These are phyloP conservation scores for Manis pentadactyla DNA, from an alignment of 2,797 vertebrate species.

Conservation along the genomic window DNA sequence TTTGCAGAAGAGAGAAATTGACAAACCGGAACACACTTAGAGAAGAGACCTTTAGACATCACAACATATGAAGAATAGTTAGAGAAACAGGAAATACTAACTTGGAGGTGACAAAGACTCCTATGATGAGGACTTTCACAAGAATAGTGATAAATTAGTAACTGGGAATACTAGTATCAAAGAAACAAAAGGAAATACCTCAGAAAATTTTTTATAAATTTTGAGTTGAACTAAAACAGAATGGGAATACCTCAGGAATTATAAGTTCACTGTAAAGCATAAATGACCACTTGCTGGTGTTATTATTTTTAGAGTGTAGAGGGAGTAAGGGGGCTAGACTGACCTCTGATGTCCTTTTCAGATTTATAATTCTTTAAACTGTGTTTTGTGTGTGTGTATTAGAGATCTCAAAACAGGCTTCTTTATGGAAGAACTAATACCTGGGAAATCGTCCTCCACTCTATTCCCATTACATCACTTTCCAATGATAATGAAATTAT, in stretches of 20 bases:
- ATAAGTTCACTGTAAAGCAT: not conserved
- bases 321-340: not conserved
- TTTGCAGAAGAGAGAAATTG: not conserved
- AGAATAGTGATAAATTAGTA: conserved; percentile 21
- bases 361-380: not conserved
- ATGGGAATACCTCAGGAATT: not conserved
- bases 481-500: not conserved
- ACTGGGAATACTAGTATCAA: not conserved
- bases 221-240: not conserved
- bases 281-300: not conserved
- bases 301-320: not conserved
- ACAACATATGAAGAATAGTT: not conserved
- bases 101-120: not conserved
- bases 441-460: not conserved
- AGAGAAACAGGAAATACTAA: not conserved
- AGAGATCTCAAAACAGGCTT: not conserved
- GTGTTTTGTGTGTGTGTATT: not conserved
- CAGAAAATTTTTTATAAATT: not conserved
- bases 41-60: not conserved
- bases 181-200: not conserved
- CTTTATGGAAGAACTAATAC: conserved; percentile 17
- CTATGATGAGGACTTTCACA: not conserved
- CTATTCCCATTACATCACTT: not conserved
- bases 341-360: not conserved
- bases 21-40: not conserved